Percentiles rank a stretch among this genome's conserved stretches.
Conservation (phyloP, 2,797 vertebrate genomes). For the Chaenodraco wilsoni region DNA sequence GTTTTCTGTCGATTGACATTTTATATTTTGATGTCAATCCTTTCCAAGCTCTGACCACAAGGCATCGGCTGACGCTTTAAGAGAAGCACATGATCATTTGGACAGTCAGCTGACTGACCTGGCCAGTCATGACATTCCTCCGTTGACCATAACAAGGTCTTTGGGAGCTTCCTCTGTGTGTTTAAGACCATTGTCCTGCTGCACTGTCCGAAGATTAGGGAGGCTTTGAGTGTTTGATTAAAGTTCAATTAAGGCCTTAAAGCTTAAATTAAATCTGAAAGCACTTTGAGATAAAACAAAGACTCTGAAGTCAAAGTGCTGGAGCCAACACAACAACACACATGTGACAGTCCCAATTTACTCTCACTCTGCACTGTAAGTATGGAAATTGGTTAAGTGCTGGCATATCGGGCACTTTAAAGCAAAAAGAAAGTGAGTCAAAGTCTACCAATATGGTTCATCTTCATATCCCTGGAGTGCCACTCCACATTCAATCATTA, state of each 20-base stretch:
- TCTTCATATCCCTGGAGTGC: constrained; percentile 68
- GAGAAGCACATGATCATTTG: constrained; percentile 16
- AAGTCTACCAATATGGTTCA: constrained; percentile 40
- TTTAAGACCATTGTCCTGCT: constrained; percentile 18
- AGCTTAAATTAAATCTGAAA: constrained; percentile 19
- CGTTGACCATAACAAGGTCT: constrained; percentile 33
- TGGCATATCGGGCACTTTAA: constrained; percentile 29
- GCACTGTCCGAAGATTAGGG: constrained; percentile 5
- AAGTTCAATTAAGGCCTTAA: neutral
- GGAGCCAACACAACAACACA: constrained; percentile 24
- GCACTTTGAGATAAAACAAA: constrained; percentile 2
- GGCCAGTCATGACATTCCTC: constrained; percentile 16
- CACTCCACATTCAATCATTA: constrained; percentile 78
- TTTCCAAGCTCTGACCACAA: neutral
- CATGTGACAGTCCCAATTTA: neutral
- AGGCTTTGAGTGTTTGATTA: neutral
- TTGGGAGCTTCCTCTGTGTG: constrained; percentile 17
- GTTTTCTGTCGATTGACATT: neutral
- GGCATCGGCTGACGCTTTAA: constrained; percentile 20
- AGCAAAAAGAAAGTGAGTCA: constrained; percentile 39
- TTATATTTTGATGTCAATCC: constrained; percentile 1
- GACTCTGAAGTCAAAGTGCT: neutral
- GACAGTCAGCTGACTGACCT: constrained; percentile 33
- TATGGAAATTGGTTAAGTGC: constrained; percentile 21
- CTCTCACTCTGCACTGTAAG: neutral